Evolutionary conservation across 2,797 vertebrate species (phyloP).

Genomic region (Phrynocephalus forsythii): DNA sequence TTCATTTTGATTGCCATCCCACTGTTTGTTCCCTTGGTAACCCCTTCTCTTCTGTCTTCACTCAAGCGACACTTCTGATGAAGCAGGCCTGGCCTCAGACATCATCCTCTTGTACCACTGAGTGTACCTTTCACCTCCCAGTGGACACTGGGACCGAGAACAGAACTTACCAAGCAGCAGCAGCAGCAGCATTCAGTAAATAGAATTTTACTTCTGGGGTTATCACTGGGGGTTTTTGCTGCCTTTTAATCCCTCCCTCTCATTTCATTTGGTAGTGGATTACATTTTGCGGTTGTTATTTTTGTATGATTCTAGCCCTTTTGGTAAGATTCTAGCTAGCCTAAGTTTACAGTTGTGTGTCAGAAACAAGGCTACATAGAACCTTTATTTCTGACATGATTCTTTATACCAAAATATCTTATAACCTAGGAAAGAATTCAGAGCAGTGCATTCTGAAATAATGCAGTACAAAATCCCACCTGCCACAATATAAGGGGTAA

Average conservation of each 20-base stretch:
- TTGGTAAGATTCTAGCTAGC: too few species aligned
- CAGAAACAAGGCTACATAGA: neutral
- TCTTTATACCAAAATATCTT: neutral
- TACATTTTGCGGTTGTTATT: neutral
- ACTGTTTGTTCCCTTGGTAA: constrained; percentile 73
- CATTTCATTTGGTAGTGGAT: neutral
- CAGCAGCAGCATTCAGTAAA: constrained; percentile 91
- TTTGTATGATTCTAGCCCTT: neutral
- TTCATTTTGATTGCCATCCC: constrained; percentile 5
- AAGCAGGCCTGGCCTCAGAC: constrained; percentile 92
- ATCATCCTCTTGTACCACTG: constrained; percentile 85
- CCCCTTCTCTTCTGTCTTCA: constrained; percentile 77
- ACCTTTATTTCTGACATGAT: too few species aligned
- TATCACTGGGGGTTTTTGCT: neutral
- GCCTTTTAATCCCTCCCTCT: neutral
- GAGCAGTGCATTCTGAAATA: neutral
- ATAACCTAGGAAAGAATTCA: neutral
- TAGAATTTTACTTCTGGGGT: constrained; percentile 70
- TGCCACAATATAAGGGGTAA: too few species aligned
- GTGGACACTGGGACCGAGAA: constrained; percentile 89
- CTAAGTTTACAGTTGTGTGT: too few species aligned
- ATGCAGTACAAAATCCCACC: neutral
- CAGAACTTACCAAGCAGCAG: constrained; percentile 90
- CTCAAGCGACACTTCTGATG: constrained; percentile 89
- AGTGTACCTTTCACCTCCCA: constrained; percentile 91